A percentile compares a stretch with the other conserved stretches of the same genome.
Evolutionary conservation across 1,140 invertebrate genomes (phyloP).

Genomic region (Lasioglossum albipes): DNA sequence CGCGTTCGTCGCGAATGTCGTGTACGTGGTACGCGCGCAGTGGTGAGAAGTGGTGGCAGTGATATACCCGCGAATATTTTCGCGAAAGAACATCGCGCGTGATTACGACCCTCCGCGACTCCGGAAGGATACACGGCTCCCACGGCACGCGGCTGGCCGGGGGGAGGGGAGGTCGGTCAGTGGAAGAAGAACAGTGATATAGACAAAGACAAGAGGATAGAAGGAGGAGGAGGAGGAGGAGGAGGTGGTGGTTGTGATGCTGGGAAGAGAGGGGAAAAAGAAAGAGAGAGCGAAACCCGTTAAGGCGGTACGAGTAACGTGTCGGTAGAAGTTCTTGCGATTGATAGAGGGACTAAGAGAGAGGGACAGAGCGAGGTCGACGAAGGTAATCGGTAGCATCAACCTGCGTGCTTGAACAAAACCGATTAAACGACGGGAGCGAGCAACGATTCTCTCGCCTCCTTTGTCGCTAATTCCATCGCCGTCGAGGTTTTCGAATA

Average conservation of each 20-base stretch:
- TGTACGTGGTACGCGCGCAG: not conserved
- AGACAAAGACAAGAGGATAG: conserved; percentile 4
- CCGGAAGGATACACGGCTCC: conserved; percentile 35
- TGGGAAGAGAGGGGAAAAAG: conserved; percentile 15
- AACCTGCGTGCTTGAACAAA: conserved; percentile 39
- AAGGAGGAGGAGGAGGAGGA: not conserved
- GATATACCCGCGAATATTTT: conserved; percentile 38
- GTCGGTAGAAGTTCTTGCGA: conserved; percentile 57
- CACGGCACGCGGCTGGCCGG: not conserved
- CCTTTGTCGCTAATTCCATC: conserved; percentile 8
- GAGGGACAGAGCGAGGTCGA: conserved; percentile 36
- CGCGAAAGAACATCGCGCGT: conserved; percentile 14
- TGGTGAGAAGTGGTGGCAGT: conserved; percentile 33
- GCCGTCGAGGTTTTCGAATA: not conserved
- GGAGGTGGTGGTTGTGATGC: conserved; percentile 17
- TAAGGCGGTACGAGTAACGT: conserved; percentile 63
- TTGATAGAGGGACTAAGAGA: conserved; percentile 54
- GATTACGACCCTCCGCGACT: conserved; percentile 38
- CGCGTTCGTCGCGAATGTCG: not conserved
- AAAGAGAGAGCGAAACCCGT: conserved; percentile 54
- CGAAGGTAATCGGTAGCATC: conserved; percentile 55
- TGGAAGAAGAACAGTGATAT: conserved; percentile 29
- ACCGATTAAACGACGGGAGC: conserved; percentile 38
- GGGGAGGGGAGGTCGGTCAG: not conserved
- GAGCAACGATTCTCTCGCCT: conserved; percentile 29